Evolutionary conservation across 2,888 invertebrate genomes (phyloP).

Genomic region (Saturnia pavonia): DNA sequence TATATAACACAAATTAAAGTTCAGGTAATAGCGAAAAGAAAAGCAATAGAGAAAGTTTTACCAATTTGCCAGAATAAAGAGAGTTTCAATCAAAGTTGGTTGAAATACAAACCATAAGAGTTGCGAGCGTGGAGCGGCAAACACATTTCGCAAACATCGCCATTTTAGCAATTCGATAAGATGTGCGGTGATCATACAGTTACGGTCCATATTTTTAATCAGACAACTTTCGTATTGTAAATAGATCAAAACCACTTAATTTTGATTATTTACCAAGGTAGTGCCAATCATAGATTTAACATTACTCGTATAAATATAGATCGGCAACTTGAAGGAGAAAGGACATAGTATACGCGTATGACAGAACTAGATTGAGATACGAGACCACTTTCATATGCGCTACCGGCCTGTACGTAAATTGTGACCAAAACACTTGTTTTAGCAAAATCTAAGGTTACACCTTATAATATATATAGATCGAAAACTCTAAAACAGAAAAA

Average conservation of each 20-base stretch:
- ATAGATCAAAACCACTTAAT: not conserved
- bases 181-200: slow-evolving; percentile 21
- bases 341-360: too few relatives aligned
- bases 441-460: too few relatives aligned
- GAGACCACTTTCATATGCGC: too few relatives aligned
- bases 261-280: not conserved
- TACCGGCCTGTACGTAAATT: too few relatives aligned
- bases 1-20: slow-evolving; percentile 28
- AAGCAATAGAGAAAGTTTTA: slow-evolving; percentile 71
- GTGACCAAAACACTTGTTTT: too few relatives aligned
- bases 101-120: slow-evolving; percentile 44
- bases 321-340: too few relatives aligned
- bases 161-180: slow-evolving; percentile 36
- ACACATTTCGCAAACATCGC: slow-evolving; percentile 57
- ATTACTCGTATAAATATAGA: too few relatives aligned
- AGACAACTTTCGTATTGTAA: not conserved
- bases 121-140: slow-evolving; percentile 37
- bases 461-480: too few relatives aligned
- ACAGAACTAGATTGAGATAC: too few relatives aligned
- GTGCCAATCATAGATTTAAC: too few relatives aligned
- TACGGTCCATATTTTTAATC: not conserved
- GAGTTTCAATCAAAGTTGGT: slow-evolving; percentile 54
- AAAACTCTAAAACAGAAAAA: too few relatives aligned
- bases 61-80: slow-evolving; percentile 76
- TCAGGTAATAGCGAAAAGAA: slow-evolving; percentile 49